Base-by-base conservation (phyloP, 2,888 invertebrate species). In the Cotesia congregata region DNA sequence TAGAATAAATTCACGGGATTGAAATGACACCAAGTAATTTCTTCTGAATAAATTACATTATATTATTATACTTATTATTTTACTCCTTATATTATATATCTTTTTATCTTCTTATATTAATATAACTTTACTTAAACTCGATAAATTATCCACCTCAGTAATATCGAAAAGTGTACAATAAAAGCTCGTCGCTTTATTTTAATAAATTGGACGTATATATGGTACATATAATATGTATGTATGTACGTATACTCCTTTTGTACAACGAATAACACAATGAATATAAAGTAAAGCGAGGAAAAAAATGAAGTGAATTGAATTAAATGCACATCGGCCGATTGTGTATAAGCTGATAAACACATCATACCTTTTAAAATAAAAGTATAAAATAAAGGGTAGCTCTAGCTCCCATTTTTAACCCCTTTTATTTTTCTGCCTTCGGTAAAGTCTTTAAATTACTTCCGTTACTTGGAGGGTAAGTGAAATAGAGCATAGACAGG, bases 381-480 rank as follows among this genome's bases (percentile, higher is more conserved):
- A 50, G 12, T 41, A 41, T 4, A 1, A 12, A 12, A 50, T 12
- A 50, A 50, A 50, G 12, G 12, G 7, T 50, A 50, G 12, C 50
- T 50, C 50, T 12, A 50, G 12, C 50, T 50, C 50, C 2, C 50
- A 50, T 50, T 50, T 50, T 50, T 50, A 50, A 50, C 50, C 50
- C 50, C 50, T 50, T 50, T 50, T 50, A 50, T 50, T 50, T 50
- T 50, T 50, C 50, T 50, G 12, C 12, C 30, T 50, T 7, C 12
- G 12, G 50, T 50, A 50, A 50, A 50, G 50, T 50, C 50, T 50
- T 50, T 50, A 50, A 50, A 50, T 50, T 50, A 50, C 50, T 50
- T 50, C 50, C 50, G 50, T 73, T 73, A 67, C 40, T 30, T 7
- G 9, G 50, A 7, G 50, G 50, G 50, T 50, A 50, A 50, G 50